Percentiles rank a stretch among this genome's conserved stretches.
Evolutionary conservation across 2,888 invertebrate species (phyloP).

Genomic region (Corbicula japonica): DNA sequence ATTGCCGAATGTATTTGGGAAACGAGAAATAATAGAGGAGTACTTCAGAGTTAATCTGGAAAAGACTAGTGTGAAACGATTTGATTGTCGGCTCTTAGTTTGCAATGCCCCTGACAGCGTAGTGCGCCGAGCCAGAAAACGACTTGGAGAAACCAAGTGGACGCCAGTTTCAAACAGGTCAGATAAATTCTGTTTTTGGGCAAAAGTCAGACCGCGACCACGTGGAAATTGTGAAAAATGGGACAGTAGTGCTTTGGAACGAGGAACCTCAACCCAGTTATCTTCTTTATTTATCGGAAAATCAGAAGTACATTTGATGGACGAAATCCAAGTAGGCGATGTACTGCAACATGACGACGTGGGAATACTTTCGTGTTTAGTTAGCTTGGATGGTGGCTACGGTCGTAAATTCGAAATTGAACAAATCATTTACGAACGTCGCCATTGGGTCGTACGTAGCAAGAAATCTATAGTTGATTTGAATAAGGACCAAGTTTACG

Average conservation of each 20-base stretch:
- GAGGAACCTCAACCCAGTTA: not conserved
- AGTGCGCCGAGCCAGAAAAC: constrained; percentile 4
- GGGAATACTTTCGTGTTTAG: not conserved
- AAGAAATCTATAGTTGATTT: constrained; percentile 6
- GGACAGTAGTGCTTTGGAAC: not conserved
- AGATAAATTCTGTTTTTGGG: constrained; percentile 25
- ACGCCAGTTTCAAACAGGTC: not conserved
- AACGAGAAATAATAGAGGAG: constrained; percentile 25
- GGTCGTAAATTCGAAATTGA: constrained; percentile 13
- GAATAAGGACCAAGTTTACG: constrained; percentile 8
- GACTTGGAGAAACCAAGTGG: constrained; percentile 33
- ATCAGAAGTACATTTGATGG: constrained; percentile 7
- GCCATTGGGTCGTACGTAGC: not conserved
- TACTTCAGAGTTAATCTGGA: not conserved
- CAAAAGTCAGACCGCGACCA: not conserved
- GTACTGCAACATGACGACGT: not conserved
- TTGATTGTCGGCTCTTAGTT: constrained; percentile 1
- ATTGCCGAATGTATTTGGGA: not conserved
- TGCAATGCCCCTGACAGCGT: not conserved
- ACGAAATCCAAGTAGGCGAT: not conserved
- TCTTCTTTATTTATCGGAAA: not conserved
- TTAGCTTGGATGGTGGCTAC: not conserved
- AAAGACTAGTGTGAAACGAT: not conserved
- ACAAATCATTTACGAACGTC: constrained; percentile 5
- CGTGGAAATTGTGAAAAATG: not conserved